Base-by-base conservation (phyloP, 1,140 invertebrate genomes). In the Philopotamus ludificatus region DNA sequence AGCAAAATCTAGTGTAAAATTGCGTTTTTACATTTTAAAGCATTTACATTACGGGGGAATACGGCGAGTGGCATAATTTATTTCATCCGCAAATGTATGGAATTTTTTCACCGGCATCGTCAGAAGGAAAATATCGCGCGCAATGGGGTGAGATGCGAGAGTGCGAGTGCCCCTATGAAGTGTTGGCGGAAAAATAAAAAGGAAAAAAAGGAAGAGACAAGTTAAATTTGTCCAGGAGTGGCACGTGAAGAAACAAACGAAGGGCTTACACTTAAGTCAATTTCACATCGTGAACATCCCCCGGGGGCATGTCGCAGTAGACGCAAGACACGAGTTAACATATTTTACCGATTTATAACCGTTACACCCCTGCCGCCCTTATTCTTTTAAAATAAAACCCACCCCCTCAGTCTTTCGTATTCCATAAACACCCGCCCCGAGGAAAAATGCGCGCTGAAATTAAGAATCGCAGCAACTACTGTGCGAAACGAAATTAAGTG, bases 301-400 rank as follows among this genome's bases (percentile, higher is more conserved):
- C 54, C 23, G 49, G 47, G 63, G 58, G 59, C 34, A 53, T 61
- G 57, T 66, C 65, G 51, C 49, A 44, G 65, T 16, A 60, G 63
- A 55, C 65, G 65, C 57, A 51, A 58, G 67, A 65, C 67, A 65
- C 58, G 67, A 69, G 67, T 69, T 69, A 69, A 69, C 67, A 69
- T 69, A 69, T 69, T 69, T 69, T 69, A 69, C 67, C 67, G 67
- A 69, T 69, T 69, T 69, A 65, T 65, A 69, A 69, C 67, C 66
- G 54, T 68, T 64, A 65, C 67, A 69, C 67, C 58, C 66, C 44
- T 39, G n/a, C 45, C 28, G 25, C 63, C 63, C 58, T 44, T 34
- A 51, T 61, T 62, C 62, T 69, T 69, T 68, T 62, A 69, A 69
- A 68, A 59, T 62, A 64, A 68, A 68, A 60, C 39, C 25, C 45